Base-by-base conservation (phyloP, 2,888 invertebrate genomes). In the Drosophila borborema region DNA sequence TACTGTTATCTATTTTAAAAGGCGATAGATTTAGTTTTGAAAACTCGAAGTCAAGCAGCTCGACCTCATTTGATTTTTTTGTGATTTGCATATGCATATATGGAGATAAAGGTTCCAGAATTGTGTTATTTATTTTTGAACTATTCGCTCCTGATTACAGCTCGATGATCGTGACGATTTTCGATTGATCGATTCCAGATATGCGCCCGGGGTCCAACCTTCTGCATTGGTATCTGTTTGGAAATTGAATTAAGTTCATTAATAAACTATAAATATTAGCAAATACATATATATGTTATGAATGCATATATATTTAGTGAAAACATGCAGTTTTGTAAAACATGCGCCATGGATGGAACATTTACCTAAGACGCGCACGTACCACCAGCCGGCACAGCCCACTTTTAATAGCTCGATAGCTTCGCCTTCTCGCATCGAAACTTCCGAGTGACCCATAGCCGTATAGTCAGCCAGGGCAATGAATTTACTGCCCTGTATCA, bases 321-420 rank as follows among this genome's bases (percentile, higher is more conserved):
- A 34, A 46, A 14, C 75, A 79, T 67, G 71, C 80, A 58, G 41
- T 58, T 7, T 31, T 31, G 31, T 34, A 14, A 34, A 36, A 20
- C 51, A 36, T 51, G 18, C 31, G 51, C 51, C 51, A 38, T 55
- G n/a, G n/a, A 5, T 4, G 54, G 14, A 38, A 53, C 18, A 38
- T 28, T 28, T 55, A 96, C 97, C 96, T 92, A 96, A 94, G 67
- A 97, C 95, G 90, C 97, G 96, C 91, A 98, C 97, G 94, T 97
- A 98, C 98, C 98, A 98, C 98, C 98, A 98, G 82, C 98, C 98
- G 82, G 98, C 98, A 94, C 97, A 97, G 92, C 98, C 98, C 84
- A 98, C 96, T 94, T 98, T 98, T 82, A 98, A 95, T 82, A 98
- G 95, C 92, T 98, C 97, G 82, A 98, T 96, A 86, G 95, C 95